phyloP scores from a whole-genome alignment of 2,888 invertebrate species.

The Pantelozetes paolii region DNA sequence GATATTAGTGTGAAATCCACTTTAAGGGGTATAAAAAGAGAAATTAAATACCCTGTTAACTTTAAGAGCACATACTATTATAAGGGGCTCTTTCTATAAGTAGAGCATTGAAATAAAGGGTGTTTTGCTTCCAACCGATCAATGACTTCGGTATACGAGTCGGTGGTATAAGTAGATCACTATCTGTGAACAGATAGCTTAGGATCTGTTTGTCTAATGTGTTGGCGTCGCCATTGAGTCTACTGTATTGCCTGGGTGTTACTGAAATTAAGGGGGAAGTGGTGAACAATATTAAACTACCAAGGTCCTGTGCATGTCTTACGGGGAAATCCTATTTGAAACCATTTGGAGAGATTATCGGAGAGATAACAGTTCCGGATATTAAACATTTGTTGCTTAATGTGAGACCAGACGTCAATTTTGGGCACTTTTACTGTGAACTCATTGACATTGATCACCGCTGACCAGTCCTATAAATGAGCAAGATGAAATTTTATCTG shows the following conservation, averaged over 20 bases:
- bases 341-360: not conserved
- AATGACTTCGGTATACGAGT: not conserved
- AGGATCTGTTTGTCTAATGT: not conserved
- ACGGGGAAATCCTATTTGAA: slow-evolving; percentile 1
- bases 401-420: not conserved
- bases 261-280: no score
- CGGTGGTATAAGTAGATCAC: not conserved
- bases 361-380: not conserved
- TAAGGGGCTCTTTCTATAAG: not conserved
- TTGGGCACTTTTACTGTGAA: not conserved
- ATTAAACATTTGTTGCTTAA: not conserved
- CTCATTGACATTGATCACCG: not conserved
- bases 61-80: no score
- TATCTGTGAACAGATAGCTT: not conserved
- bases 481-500: not conserved
- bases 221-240: not conserved
- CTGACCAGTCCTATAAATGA: not conserved
- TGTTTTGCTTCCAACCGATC: not conserved
- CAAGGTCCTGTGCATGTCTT: not conserved
- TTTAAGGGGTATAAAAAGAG: not conserved
- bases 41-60: no score
- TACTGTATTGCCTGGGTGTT: not conserved
- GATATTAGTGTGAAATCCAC: not conserved
- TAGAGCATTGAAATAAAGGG: not conserved
- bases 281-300: no score